phyloP scores from a whole-genome alignment of 2,113 vertebrate species.

The Phalacrocorax pelagicus region DNA sequence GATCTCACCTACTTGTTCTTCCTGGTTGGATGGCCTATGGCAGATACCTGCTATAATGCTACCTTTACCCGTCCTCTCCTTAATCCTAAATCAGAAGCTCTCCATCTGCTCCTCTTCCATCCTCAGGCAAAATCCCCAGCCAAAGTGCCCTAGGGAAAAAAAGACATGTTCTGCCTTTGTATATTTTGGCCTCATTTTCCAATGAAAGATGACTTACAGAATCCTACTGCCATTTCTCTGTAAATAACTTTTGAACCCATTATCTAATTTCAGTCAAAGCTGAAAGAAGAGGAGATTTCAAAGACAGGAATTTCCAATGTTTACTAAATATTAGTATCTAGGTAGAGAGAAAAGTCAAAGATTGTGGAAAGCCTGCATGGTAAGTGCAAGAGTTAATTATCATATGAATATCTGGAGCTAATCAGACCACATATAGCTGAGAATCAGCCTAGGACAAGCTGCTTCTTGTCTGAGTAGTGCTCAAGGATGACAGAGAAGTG shows the following conservation, averaged over 20 bases:
- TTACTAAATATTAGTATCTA: neutral
- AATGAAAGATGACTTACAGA: neutral
- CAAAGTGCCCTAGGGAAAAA: neutral
- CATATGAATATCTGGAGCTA: neutral
- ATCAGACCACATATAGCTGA: neutral
- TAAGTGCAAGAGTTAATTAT: neutral
- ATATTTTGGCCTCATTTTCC: neutral
- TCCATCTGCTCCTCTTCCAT: neutral
- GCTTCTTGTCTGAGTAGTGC: neutral
- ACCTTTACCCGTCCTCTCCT: neutral
- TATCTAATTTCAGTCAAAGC: neutral
- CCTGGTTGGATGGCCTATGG: neutral
- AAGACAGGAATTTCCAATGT: neutral
- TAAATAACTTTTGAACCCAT: neutral
- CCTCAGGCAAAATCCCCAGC: neutral
- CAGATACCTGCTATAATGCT: neutral
- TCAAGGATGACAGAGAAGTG: neutral
- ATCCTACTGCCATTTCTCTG: neutral
- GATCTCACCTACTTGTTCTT: neutral
- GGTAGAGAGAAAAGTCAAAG: neutral
- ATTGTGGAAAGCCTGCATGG: neutral
- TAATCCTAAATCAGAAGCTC: neutral
- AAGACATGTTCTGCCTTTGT: neutral
- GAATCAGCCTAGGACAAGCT: neutral
- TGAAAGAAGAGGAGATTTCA: neutral